Evolutionary conservation across 1,140 invertebrate species (phyloP).

Genomic region (Drosophila asahinai): DNA sequence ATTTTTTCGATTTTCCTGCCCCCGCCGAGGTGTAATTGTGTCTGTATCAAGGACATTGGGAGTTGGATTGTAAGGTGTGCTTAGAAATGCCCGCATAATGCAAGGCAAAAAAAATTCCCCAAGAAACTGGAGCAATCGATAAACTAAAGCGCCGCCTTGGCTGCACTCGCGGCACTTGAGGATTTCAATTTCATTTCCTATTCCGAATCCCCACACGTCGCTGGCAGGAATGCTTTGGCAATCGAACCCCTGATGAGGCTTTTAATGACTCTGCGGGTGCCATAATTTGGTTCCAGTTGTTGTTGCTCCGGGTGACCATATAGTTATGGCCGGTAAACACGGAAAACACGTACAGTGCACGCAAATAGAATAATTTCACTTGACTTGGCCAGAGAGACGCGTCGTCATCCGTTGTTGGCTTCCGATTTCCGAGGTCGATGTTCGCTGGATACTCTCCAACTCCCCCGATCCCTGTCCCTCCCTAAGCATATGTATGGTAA

Average conservation of each 20-base stretch:
- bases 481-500: conserved; percentile 14
- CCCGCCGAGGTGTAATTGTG: conserved; percentile 30
- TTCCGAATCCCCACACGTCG: conserved; percentile 1
- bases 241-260: conserved; percentile 20
- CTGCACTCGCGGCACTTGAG: conserved; percentile 16
- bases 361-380: conserved; percentile 51
- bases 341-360: conserved; percentile 24
- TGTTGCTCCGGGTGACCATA: conserved; percentile 38
- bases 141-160: conserved; percentile 11
- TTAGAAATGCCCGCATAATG: conserved; percentile 22
- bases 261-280: conserved; percentile 43
- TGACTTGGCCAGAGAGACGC: conserved; percentile 18
- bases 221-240: conserved; percentile 26
- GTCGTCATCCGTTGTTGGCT: conserved; percentile 25
- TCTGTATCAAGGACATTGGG: conserved; percentile 27
- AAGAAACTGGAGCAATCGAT: conserved; percentile 56
- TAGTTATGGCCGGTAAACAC: conserved; percentile 50
- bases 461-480: too few species aligned
- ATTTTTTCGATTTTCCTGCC: conserved; percentile 37
- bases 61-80: conserved; percentile 38
- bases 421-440: conserved; percentile 60
- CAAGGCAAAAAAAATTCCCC: conserved; percentile 14
- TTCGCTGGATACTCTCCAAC: conserved; percentile 20
- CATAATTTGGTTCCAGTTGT: conserved; percentile 27
- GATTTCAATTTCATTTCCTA: conserved; percentile 1